Evolutionary conservation across 2,797 vertebrate genomes (phyloP).

Genomic region (Ctenopoma multispine): DNA sequence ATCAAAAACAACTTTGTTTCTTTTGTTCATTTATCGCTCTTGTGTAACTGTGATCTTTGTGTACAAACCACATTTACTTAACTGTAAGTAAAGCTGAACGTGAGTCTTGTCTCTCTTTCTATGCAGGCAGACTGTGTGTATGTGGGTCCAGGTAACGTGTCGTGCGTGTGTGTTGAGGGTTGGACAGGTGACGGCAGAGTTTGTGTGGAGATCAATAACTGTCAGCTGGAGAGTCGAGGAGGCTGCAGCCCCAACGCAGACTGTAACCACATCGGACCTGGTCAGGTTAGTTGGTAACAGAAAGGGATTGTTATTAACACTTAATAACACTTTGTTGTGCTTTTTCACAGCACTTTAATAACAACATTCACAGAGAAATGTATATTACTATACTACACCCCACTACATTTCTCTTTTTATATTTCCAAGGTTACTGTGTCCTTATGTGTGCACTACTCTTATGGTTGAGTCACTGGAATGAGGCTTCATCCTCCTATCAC

Average conservation of each 20-base stretch:
- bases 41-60: too few species aligned
- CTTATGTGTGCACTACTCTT: too few species aligned
- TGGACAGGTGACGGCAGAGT: conserved; percentile 92
- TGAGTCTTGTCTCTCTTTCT: neutral
- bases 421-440: too few species aligned
- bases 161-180: conserved; percentile 88
- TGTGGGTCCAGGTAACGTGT: conserved; percentile 78
- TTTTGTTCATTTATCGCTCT: too few species aligned
- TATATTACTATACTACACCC: too few species aligned
- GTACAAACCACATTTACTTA: too few species aligned
- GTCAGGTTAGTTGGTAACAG: conserved; percentile 83
- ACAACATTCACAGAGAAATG: too few species aligned
- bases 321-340: neutral
- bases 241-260: conserved; percentile 88
- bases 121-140: conserved; percentile 88
- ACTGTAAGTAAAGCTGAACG: too few species aligned
- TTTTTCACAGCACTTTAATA: too few species aligned
- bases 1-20: neutral
- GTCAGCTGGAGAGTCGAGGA: conserved; percentile 85
- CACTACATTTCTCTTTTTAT: too few species aligned
- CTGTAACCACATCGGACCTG: conserved; percentile 89
- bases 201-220: conserved; percentile 92
- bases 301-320: neutral
- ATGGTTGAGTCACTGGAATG: too few species aligned
- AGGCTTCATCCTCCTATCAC: too few species aligned